A percentile compares a stretch with the other conserved stretches of the same genome.
phyloP scores from a whole-genome alignment of 2,888 invertebrate genomes.

The Galerucella calmariensis region DNA sequence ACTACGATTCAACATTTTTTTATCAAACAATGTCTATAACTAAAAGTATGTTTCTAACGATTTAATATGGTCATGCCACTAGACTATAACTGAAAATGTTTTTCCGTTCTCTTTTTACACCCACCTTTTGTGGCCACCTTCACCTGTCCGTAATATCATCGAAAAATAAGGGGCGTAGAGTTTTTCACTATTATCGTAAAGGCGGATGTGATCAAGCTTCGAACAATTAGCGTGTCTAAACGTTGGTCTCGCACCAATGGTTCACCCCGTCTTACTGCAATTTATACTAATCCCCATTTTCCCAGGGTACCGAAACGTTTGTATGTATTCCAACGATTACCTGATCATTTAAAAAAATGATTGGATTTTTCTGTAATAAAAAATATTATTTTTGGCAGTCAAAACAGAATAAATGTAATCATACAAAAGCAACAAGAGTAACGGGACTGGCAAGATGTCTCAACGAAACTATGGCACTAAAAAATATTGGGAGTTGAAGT shows the following conservation, averaged over 20 bases:
- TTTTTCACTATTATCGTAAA: constrained; percentile 20
- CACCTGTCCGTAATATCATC: constrained; percentile 45
- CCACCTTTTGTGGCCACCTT: constrained; percentile 24
- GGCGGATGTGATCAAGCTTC: constrained; percentile 50
- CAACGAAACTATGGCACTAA: no score
- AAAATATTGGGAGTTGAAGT: no score
- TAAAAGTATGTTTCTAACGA: no score
- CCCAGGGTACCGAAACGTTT: constrained; percentile 25
- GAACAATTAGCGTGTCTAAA: constrained; percentile 57
- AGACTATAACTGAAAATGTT: constrained; percentile 5
- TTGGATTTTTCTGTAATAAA: no score
- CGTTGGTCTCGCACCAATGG: constrained; percentile 53
- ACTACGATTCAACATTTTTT: no score
- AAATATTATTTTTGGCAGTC: no score
- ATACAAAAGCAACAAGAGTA: no score
- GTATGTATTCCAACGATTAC: not conserved
- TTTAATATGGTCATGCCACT: not conserved
- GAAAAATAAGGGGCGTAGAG: constrained; percentile 29
- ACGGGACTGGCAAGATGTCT: no score
- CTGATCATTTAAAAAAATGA: not conserved
- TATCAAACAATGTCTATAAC: no score
- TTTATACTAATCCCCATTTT: constrained; percentile 33
- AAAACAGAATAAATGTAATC: no score
- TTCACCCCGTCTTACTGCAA: constrained; percentile 33
- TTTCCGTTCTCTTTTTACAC: constrained; percentile 1